Percentiles rank a stretch among this genome's conserved stretches.
These are phyloP conservation scores for Tipula lateralis DNA, from an alignment of 2,888 invertebrate species.

Conservation along the genomic window DNA sequence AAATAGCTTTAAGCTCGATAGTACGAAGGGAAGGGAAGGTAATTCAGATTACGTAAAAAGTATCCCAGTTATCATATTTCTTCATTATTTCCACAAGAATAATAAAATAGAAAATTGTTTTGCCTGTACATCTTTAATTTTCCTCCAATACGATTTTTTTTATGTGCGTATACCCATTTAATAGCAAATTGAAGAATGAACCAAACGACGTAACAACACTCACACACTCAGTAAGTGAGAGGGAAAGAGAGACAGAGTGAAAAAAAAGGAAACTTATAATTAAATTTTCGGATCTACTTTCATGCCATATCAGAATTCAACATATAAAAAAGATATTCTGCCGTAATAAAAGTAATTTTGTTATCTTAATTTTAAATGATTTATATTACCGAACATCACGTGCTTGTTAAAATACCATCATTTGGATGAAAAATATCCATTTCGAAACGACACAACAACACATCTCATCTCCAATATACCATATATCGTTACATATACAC, in stretches of 20 bases:
- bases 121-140: neutral
- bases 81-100: neutral
- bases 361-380: conserved; percentile 24
- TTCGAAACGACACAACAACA: conserved; percentile 19
- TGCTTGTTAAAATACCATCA: conserved; percentile 24
- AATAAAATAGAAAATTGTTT: neutral
- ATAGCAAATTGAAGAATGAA: neutral
- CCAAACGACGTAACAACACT: neutral
- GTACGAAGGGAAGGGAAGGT: neutral
- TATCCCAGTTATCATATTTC: neutral
- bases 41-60: neutral
- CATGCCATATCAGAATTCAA: conserved; percentile 1
- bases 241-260: neutral
- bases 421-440: conserved; percentile 19
- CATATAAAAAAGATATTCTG: neutral
- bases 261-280: neutral
- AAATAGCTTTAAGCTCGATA: neutral
- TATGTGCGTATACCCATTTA: neutral
- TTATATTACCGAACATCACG: conserved; percentile 19
- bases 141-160: neutral
- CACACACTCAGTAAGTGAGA: neutral
- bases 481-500: no score
- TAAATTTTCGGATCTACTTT: conserved; percentile 24
- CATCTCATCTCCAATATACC: neutral
- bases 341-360: conserved; percentile 13